Base-by-base conservation (phyloP, 2,797 vertebrate species). In the Emydoidea blandingii region DNA sequence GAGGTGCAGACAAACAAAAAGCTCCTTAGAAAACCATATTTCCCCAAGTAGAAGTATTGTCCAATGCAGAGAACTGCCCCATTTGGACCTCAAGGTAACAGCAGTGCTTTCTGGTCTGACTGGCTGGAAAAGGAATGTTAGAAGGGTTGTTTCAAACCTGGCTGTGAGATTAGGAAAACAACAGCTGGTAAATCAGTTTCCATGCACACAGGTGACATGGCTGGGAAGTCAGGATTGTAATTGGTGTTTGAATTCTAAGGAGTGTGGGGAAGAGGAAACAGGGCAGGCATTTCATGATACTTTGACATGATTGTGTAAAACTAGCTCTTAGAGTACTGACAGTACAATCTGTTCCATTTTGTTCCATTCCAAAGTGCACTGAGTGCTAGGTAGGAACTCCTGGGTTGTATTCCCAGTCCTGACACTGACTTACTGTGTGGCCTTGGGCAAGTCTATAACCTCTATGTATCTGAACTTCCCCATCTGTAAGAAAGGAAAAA, bases 401-500 rank as follows among this genome's bases (percentile, higher is more conserved):
- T 1, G 29, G 49, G 53, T 78, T 90, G 78, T 44, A 16, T 19
- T 81, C 29, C 37, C 29, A 57, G 23, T 21, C 37, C 37, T 37
- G 37, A 23, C n/a, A 72, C 79, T 81, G 18, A 41, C 93, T 86
- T 34, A 53, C 72, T 44, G 41, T 0, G 8, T 6, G 41, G 72
- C 72, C 74, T 81, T 29, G 65, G 41, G 72, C 19, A 91, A 65
- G 41, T 23, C 59, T 80, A 68, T 44, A 59, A 79, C 76, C 91
- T 21, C 47, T 89, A 1, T 47, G 29, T 52, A 86, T 41, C 41
- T 72, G 27, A 41, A 7, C 25, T 14, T 86, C 85, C 44, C 57
- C 41, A 82, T 0, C 0, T 5, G 47, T 8, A 80, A 88, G 92
- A 56, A 19, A 81, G 0, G 1, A 31, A 23, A 72, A 91, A 14